Evolutionary conservation across 1,140 invertebrate species (phyloP).

Genomic region (Drosophila truncata): DNA sequence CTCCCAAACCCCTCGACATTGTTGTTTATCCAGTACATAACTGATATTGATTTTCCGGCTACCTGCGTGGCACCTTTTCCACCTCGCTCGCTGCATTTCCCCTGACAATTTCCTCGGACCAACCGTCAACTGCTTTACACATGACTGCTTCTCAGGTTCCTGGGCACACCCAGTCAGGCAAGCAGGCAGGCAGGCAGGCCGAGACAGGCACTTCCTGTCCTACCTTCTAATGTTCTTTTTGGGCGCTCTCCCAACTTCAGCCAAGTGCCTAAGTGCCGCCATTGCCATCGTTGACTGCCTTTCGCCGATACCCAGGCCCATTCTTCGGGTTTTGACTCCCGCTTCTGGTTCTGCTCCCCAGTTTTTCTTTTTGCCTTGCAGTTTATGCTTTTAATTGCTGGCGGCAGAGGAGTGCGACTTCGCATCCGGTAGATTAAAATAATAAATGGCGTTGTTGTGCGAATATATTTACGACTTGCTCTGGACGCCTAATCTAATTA

Average conservation of each 20-base stretch:
- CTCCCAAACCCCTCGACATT: slow-evolving; percentile 24
- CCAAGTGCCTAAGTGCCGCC: slow-evolving; percentile 9
- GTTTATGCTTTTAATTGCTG: slow-evolving; percentile 62
- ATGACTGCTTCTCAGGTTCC: slow-evolving; percentile 68
- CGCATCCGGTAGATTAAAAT: slow-evolving; percentile 74
- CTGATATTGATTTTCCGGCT: slow-evolving; percentile 65
- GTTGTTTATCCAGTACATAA: slow-evolving; percentile 24
- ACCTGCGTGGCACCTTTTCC: slow-evolving; percentile 46
- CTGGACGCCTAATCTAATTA: slow-evolving; percentile 60
- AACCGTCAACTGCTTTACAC: slow-evolving; percentile 71
- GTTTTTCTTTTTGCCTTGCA: slow-evolving; percentile 20
- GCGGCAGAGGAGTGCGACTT: slow-evolving; percentile 47
- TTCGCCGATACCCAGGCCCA: slow-evolving; percentile 20
- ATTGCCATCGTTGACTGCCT: slow-evolving; percentile 34
- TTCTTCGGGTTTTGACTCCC: slow-evolving; percentile 13
- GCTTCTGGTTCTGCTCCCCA: slow-evolving; percentile 22
- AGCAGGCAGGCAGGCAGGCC: slow-evolving; percentile 7
- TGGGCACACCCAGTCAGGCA: slow-evolving; percentile 45
- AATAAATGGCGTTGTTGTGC: slow-evolving; percentile 75
- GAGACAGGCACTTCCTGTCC: slow-evolving; percentile 68
- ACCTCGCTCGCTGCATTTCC: slow-evolving; percentile 40
- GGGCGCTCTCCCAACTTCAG: slow-evolving; percentile 23
- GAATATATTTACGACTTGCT: slow-evolving; percentile 70
- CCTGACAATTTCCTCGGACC: slow-evolving; percentile 24
- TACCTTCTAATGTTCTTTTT: slow-evolving; percentile 65